A percentile compares a stretch with the other conserved stretches of the same genome.
Conservation (phyloP, 2,113 vertebrate genomes). For the Tricholaema leucomelas region DNA sequence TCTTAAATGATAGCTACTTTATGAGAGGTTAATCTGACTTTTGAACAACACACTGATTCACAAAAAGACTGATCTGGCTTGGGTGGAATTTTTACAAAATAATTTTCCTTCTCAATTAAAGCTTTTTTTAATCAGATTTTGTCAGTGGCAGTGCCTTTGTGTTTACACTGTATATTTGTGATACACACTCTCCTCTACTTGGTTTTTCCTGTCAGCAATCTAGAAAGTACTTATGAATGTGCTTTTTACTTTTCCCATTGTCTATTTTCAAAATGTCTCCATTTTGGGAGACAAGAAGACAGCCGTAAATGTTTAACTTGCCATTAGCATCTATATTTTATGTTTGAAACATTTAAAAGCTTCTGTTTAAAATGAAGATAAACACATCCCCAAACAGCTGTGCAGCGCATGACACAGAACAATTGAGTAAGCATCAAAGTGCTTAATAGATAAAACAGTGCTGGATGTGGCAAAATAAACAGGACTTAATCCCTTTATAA, state of each 20-base stretch:
- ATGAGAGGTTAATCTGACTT: neutral
- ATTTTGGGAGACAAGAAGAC: conserved; percentile 36
- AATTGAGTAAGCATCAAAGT: conserved; percentile 73
- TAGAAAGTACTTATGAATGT: conserved; percentile 7
- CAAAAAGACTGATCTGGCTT: neutral
- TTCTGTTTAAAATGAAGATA: conserved; percentile 74
- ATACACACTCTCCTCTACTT: neutral
- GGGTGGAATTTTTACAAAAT: neutral
- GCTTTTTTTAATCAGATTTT: neutral
- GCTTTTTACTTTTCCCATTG: conserved; percentile 29
- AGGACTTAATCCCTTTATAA: conserved; percentile 80
- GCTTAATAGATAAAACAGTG: conserved; percentile 74
- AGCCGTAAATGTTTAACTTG: conserved; percentile 29
- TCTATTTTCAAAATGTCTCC: conserved; percentile 30
- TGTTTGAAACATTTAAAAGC: conserved; percentile 67
- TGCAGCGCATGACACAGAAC: conserved; percentile 64
- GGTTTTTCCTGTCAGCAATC: neutral
- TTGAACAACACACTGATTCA: neutral
- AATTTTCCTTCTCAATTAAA: neutral
- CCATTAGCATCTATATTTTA: conserved; percentile 60
- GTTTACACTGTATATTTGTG: neutral
- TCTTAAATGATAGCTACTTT: neutral
- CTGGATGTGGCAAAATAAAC: conserved; percentile 80
- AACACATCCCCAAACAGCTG: conserved; percentile 65
- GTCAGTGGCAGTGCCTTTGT: neutral